These are phyloP conservation scores for Pangasius krempfi DNA, from an alignment of 2,797 vertebrate genomes.

Conservation along the genomic window DNA sequence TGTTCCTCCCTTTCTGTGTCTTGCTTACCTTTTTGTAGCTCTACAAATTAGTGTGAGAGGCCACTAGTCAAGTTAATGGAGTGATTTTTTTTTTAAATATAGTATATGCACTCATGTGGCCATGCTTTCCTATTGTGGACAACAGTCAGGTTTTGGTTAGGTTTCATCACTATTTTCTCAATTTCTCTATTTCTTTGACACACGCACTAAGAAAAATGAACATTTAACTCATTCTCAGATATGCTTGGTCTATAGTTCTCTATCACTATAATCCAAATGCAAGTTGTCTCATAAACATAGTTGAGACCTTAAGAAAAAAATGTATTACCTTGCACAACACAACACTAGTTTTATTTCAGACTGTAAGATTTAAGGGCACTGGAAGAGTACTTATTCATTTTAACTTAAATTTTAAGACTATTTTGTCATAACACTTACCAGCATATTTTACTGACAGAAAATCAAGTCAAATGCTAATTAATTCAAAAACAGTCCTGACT, in stretches of 20 bases:
- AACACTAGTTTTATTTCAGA: neutral
- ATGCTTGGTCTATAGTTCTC: neutral
- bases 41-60: neutral
- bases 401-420: neutral
- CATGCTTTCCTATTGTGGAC: neutral
- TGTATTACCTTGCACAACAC: neutral
- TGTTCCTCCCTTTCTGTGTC: neutral
- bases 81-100: neutral
- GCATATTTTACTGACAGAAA: neutral
- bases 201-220: neutral
- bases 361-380: neutral
- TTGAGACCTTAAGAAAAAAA: too few relatives aligned
- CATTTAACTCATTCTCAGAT: neutral
- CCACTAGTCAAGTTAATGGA: neutral
- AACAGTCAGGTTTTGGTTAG: neutral
- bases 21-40: neutral
- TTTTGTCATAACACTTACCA: neutral
- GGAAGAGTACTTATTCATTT: neutral
- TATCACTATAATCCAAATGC: too few relatives aligned
- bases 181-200: neutral
- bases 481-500: neutral
- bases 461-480: neutral
- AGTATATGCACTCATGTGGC: neutral
- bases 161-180: neutral
- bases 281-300: too few relatives aligned